phyloP scores from a whole-genome alignment of 2,797 vertebrate species.

The Myiothlypis chrysogaster region DNA sequence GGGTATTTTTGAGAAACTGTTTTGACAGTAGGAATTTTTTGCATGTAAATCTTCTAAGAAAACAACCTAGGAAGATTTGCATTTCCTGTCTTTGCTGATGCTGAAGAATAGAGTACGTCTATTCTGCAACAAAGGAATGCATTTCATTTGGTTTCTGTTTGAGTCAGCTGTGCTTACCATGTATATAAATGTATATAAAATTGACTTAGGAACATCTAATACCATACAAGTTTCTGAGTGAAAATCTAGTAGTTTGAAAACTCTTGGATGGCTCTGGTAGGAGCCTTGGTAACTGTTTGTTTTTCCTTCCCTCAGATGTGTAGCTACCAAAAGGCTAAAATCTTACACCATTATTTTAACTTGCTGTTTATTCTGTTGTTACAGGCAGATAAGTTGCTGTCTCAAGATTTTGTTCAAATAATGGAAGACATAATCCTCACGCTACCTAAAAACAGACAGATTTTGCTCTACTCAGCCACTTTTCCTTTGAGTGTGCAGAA shows the following conservation, averaged over 20 bases:
- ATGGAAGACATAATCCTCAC: constrained; percentile 98
- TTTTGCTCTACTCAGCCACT: constrained; percentile 97
- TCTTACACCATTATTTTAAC: fast-evolving
- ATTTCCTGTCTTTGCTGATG: background rate
- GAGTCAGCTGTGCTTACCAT: background rate
- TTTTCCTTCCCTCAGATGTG: background rate
- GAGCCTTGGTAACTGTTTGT: background rate
- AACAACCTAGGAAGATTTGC: background rate
- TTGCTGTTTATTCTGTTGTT: background rate
- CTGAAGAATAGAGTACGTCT: background rate
- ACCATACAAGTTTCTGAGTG: background rate
- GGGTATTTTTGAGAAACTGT: background rate
- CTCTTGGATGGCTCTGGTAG: background rate
- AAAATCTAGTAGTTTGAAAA: background rate
- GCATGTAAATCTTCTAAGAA: background rate
- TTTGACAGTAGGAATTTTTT: background rate
- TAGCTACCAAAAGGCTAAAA: background rate
- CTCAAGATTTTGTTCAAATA: constrained; percentile 99
- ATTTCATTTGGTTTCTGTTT: background rate
- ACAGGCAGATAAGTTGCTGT: constrained; percentile 97
- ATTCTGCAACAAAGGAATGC: background rate
- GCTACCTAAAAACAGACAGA: constrained; percentile 96
- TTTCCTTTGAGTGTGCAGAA: constrained; percentile 99
- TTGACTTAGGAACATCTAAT: background rate
- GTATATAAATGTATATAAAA: background rate